These are phyloP conservation scores for Drosophila suzukii DNA, from an alignment of 1,140 invertebrate species.

Conservation along the genomic window DNA sequence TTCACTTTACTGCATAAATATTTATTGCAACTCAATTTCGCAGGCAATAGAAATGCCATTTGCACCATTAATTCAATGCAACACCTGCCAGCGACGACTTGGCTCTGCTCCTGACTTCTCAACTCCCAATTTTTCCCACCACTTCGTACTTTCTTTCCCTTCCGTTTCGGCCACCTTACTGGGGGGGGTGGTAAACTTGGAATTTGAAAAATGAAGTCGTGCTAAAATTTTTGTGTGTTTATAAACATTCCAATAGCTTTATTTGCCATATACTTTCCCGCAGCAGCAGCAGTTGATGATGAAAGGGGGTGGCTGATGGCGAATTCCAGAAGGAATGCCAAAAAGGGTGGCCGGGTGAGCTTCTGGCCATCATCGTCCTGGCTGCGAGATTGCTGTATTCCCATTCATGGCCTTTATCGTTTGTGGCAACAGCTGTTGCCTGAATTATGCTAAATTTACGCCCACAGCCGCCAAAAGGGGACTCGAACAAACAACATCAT, in stretches of 20 bases:
- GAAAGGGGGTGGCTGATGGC: conserved; percentile 19
- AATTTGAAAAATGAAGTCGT: conserved; percentile 82
- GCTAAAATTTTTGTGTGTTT: conserved; percentile 76
- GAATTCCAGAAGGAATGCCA: conserved; percentile 15
- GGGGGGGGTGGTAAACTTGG: conserved; percentile 37
- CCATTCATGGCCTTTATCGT: conserved; percentile 81
- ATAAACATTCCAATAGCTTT: conserved; percentile 74
- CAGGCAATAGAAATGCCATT: conserved; percentile 82
- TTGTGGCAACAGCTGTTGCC: conserved; percentile 82
- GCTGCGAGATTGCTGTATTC: conserved; percentile 51
- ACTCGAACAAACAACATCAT: conserved; percentile 54
- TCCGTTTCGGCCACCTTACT: not conserved
- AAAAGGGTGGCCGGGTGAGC: conserved; percentile 27
- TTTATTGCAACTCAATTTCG: conserved; percentile 82
- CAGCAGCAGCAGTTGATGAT: conserved; percentile 1
- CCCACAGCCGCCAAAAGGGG: conserved; percentile 58
- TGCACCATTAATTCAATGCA: conserved; percentile 82
- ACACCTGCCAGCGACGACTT: conserved; percentile 79
- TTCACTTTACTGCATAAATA: conserved; percentile 82
- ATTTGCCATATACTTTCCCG: conserved; percentile 54
- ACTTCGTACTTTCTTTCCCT: not conserved
- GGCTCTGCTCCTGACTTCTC: conserved; percentile 57
- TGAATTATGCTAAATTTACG: conserved; percentile 82
- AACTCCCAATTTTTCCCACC: conserved; percentile 38
- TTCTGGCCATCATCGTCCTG: conserved; percentile 44